phyloP scores from a whole-genome alignment of 2,113 vertebrate species.

The Neolamprologus fasciatus region DNA sequence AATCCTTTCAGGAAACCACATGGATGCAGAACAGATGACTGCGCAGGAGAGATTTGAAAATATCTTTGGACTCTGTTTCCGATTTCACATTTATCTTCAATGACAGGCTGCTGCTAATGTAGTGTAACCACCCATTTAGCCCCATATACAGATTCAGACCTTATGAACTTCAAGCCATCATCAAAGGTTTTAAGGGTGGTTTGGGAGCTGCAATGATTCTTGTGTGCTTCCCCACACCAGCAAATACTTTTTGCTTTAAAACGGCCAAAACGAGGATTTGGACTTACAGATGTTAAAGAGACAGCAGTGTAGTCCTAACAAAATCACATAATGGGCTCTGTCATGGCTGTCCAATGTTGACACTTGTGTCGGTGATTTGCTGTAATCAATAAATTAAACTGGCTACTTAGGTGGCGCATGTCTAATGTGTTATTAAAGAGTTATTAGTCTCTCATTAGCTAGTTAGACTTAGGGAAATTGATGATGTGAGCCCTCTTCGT shows the following conservation, averaged over 20 bases:
- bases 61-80: background rate
- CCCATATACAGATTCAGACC: background rate
- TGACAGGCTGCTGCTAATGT: background rate
- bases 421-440: background rate
- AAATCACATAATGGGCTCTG: background rate
- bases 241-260: background rate
- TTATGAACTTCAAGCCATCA: background rate
- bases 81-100: background rate
- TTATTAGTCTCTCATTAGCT: background rate
- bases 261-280: background rate
- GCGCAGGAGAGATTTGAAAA: background rate
- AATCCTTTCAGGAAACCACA: background rate
- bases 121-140: background rate
- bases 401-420: background rate
- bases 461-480: background rate
- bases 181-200: background rate
- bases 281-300: background rate
- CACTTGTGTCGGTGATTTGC: background rate
- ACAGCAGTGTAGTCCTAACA: background rate
- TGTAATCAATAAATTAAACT: background rate
- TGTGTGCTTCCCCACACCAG: background rate
- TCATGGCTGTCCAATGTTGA: background rate
- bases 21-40: background rate
- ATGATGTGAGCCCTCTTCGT: background rate
- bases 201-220: background rate